Evolutionary conservation across 1,140 invertebrate genomes (phyloP).

Genomic region (Nautilus pompilius): DNA sequence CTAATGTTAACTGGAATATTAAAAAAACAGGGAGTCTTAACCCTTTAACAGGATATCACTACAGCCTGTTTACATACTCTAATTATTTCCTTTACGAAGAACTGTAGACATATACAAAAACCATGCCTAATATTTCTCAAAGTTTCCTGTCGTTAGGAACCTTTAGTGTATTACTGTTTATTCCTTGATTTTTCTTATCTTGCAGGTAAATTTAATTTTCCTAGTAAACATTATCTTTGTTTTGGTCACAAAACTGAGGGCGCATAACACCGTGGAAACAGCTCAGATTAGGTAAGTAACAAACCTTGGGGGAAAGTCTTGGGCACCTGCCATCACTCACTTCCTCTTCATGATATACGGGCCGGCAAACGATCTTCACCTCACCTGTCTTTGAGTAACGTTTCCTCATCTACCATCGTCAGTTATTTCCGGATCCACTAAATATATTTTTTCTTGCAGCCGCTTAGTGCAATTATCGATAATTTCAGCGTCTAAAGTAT

Average conservation of each 20-base stretch:
- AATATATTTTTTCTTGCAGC: background rate
- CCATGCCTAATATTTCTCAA: background rate
- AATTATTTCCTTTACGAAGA: no score
- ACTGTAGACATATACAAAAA: background rate
- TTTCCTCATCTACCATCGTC: background rate
- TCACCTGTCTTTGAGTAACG: background rate
- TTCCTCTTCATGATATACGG: no score
- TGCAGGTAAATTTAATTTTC: slow-evolving; percentile 58
- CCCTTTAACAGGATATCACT: no score
- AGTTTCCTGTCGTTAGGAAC: no score
- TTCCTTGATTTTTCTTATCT: slow-evolving; percentile 13
- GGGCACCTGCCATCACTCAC: no score
- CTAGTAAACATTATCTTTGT: slow-evolving; percentile 60
- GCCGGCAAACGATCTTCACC: no score
- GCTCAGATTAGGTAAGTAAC: slow-evolving; percentile 49
- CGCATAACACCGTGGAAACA: slow-evolving; percentile 50
- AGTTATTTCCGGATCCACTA: background rate
- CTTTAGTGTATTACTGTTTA: background rate
- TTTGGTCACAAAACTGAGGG: slow-evolving; percentile 55
- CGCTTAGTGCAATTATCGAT: background rate
- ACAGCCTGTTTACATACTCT: no score
- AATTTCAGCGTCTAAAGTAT: background rate
- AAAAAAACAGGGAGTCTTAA: no score
- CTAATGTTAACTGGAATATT: no score
- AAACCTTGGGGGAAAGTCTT: no score